phyloP scores from a whole-genome alignment of 2,888 invertebrate species.

The Hirtodrosophila confusa region DNA sequence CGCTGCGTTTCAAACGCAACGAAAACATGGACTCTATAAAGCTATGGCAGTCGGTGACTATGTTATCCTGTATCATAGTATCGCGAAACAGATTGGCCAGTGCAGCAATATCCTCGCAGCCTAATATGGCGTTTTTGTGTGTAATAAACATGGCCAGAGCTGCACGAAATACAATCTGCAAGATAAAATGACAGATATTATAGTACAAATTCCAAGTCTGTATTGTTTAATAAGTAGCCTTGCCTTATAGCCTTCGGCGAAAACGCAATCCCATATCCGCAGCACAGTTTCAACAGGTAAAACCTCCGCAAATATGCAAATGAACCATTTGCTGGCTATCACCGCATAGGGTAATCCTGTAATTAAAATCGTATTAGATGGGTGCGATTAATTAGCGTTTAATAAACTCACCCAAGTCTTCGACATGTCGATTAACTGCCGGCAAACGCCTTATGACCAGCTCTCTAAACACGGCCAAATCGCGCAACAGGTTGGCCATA shows the following conservation, averaged over 20 bases:
- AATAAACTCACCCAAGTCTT: constrained; percentile 87
- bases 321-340: constrained; percentile 97
- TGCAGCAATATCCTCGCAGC: constrained; percentile 91
- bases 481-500: constrained; percentile 94
- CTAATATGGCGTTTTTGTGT: constrained; percentile 89
- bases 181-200: not conserved
- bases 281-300: constrained; percentile 97
- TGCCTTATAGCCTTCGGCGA: constrained; percentile 95
- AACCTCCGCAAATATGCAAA: constrained; percentile 96
- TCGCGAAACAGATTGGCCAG: constrained; percentile 92
- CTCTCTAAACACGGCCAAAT: constrained; percentile 95
- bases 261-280: constrained; percentile 97
- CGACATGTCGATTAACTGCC: constrained; percentile 91
- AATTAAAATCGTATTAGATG: no score
- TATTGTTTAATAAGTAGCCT: not conserved
- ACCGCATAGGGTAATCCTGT: constrained; percentile 94
- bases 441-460: constrained; percentile 93
- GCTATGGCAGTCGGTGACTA: constrained; percentile 93
- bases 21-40: constrained; percentile 95
- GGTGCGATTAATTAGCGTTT: not conserved
- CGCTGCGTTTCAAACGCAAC: constrained; percentile 87
- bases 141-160: constrained; percentile 92
- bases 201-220: not conserved
- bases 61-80: constrained; percentile 90
- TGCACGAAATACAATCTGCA: constrained; percentile 92